phyloP scores from a whole-genome alignment of 2,797 vertebrate genomes.

The Chrosomus eos region DNA sequence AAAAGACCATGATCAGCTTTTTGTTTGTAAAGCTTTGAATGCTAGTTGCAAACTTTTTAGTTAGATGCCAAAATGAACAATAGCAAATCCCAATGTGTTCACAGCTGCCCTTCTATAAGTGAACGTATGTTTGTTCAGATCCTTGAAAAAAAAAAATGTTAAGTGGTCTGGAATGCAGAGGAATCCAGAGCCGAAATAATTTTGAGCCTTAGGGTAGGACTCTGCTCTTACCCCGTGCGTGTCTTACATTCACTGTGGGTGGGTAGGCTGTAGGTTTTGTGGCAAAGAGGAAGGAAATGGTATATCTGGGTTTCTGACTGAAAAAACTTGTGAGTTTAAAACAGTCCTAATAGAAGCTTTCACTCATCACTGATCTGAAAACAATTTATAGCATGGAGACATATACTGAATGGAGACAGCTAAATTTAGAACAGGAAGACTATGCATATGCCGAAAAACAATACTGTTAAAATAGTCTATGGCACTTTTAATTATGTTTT shows the following conservation, averaged over 20 bases:
- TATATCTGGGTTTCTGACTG: constrained; percentile 2
- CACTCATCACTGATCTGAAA: not conserved
- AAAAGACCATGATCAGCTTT: not conserved
- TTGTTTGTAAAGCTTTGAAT: not conserved
- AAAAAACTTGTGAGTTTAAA: constrained; percentile 22
- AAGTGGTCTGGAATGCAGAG: constrained; percentile 31
- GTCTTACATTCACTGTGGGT: not conserved
- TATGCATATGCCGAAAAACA: not conserved
- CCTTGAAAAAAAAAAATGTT: constrained; percentile 5
- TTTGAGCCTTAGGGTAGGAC: constrained; percentile 25
- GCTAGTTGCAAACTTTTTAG: not conserved
- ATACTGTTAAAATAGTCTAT: not conserved
- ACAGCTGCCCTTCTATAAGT: constrained; percentile 16
- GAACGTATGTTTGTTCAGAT: constrained; percentile 19
- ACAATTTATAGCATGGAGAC: not conserved
- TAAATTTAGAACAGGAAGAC: not conserved
- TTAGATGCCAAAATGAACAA: constrained; percentile 20
- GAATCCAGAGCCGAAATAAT: constrained; percentile 20
- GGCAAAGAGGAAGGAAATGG: constrained; percentile 50
- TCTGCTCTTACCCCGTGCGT: not conserved
- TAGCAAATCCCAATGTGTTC: constrained; percentile 20
- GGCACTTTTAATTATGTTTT: not conserved
- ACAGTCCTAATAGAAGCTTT: not conserved
- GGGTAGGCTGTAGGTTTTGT: constrained; percentile 14
- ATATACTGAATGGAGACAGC: not conserved